A percentile compares a stretch with the other conserved stretches of the same genome.
phyloP scores from a whole-genome alignment of 2,888 invertebrate species.

The Rotaria socialis region DNA sequence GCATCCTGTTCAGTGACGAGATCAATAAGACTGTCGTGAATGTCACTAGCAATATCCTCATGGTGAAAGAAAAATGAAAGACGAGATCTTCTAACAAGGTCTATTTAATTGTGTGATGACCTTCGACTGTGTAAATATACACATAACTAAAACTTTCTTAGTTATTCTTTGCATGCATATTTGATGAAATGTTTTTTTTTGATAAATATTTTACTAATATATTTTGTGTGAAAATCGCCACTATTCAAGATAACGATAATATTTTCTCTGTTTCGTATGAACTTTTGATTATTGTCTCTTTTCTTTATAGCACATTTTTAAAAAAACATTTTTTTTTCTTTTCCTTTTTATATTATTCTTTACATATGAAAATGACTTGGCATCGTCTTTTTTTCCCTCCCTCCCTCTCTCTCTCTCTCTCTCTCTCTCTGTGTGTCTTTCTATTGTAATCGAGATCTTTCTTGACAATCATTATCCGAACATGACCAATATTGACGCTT shows the following conservation, averaged over 20 bases:
- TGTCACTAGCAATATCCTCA: not conserved
- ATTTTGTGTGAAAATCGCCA: too few species aligned
- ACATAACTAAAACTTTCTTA: not conserved
- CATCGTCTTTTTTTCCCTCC: not conserved
- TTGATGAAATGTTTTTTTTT: not conserved
- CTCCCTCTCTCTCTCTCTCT: too few species aligned
- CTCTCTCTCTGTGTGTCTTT: not conserved
- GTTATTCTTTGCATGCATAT: not conserved
- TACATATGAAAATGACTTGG: not conserved
- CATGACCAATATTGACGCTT: constrained; percentile 19
- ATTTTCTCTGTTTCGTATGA: too few species aligned
- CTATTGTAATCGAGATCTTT: not conserved
- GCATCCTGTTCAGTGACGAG: too few species aligned
- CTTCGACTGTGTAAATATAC: not conserved
- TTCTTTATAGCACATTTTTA: too few species aligned
- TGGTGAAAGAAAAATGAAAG: not conserved
- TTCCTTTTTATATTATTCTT: not conserved
- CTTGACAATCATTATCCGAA: not conserved
- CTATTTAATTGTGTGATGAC: not conserved
- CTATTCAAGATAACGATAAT: too few species aligned
- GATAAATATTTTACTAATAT: too few species aligned
- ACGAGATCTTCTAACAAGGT: constrained; percentile 6
- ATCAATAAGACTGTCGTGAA: not conserved
- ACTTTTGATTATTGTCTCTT: too few species aligned
- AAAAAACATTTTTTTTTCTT: not conserved